phyloP scores from a whole-genome alignment of 92 coral and sea anemone species.

The Siderastrea radians region DNA sequence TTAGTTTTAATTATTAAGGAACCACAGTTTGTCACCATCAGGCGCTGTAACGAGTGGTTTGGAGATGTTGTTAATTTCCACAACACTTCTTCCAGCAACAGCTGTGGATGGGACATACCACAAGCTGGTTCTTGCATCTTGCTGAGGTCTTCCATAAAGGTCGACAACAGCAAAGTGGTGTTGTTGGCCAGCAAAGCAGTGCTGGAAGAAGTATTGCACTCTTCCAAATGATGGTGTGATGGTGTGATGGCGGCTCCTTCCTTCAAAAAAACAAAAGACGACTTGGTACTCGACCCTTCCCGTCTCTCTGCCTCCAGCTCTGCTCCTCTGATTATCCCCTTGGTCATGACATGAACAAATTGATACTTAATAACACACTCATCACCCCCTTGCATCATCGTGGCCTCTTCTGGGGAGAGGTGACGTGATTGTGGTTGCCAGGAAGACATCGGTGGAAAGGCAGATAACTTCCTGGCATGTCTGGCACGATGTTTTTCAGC shows the following conservation, averaged over 20 bases:
- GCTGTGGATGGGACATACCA: constrained; percentile 28
- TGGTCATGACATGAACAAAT: not conserved
- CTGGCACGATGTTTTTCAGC: constrained; percentile 35
- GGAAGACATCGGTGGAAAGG: constrained; percentile 36
- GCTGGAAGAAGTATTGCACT: constrained; percentile 34
- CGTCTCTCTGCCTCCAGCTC: constrained; percentile 39
- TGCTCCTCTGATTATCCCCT: constrained; percentile 37
- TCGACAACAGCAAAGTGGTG: constrained; percentile 30
- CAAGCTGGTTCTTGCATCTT: constrained; percentile 43
- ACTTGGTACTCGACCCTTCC: constrained; percentile 16
- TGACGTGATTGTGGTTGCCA: constrained; percentile 34
- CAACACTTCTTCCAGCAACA: constrained; percentile 30
- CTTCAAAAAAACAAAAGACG: constrained; percentile 4
- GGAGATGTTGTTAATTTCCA: constrained; percentile 30
- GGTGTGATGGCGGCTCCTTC: constrained; percentile 19
- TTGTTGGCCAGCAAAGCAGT: constrained; percentile 2
- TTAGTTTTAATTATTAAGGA: constrained; percentile 17
- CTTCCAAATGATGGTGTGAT: constrained; percentile 41
- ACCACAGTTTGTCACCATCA: constrained; percentile 41
- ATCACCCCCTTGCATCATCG: constrained; percentile 21
- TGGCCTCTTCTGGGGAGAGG: constrained; percentile 19
- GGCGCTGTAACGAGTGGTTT: constrained; percentile 49
- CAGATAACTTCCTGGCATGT: constrained; percentile 14
- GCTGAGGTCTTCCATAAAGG: constrained; percentile 35
- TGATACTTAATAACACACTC: constrained; percentile 12